These are phyloP conservation scores for Esox lucius DNA, from an alignment of 2,797 vertebrate genomes.

Conservation along the genomic window DNA sequence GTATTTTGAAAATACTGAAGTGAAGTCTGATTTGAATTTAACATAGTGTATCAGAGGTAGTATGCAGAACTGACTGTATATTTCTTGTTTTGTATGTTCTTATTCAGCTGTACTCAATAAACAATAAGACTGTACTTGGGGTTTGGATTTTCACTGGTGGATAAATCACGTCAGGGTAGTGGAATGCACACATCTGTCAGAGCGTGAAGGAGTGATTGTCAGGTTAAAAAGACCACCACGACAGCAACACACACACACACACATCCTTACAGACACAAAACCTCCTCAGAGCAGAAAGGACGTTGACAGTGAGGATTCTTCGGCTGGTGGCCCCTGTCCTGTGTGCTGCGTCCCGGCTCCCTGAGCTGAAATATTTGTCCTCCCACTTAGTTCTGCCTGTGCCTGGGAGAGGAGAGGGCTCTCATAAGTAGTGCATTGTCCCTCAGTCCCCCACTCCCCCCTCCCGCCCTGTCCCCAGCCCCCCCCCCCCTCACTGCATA, in stretches of 20 bases:
- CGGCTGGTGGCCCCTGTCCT: slow-evolving; percentile 40
- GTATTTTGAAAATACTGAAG: slow-evolving; percentile 18
- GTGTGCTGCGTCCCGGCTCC: slow-evolving; percentile 42
- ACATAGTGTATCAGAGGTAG: slow-evolving; percentile 7
- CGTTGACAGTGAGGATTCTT: slow-evolving; percentile 39
- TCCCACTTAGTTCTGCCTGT: slow-evolving; percentile 62
- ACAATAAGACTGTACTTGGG: slow-evolving; percentile 11
- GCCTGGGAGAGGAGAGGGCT: slow-evolving; percentile 46
- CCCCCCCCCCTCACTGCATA: slow-evolving; percentile 63
- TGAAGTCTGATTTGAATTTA: slow-evolving; percentile 11
- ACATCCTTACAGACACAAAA: slow-evolving; percentile 9
- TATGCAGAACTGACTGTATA: not conserved
- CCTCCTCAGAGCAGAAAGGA: not conserved
- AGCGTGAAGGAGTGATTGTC: slow-evolving; percentile 12
- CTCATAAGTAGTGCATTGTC: slow-evolving; percentile 80
- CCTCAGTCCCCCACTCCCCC: slow-evolving; percentile 39
- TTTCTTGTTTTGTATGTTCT: not conserved
- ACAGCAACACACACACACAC: not conserved
- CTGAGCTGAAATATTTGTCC: slow-evolving; percentile 67
- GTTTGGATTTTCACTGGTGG: not conserved
- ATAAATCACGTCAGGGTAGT: not conserved
- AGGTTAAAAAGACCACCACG: slow-evolving; percentile 12
- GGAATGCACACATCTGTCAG: slow-evolving; percentile 6
- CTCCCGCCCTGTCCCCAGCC: slow-evolving; percentile 39
- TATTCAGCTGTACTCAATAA: slow-evolving; percentile 25